Conservation (phyloP, 2,797 vertebrate genomes). For the Thripadectes ignobilis region DNA sequence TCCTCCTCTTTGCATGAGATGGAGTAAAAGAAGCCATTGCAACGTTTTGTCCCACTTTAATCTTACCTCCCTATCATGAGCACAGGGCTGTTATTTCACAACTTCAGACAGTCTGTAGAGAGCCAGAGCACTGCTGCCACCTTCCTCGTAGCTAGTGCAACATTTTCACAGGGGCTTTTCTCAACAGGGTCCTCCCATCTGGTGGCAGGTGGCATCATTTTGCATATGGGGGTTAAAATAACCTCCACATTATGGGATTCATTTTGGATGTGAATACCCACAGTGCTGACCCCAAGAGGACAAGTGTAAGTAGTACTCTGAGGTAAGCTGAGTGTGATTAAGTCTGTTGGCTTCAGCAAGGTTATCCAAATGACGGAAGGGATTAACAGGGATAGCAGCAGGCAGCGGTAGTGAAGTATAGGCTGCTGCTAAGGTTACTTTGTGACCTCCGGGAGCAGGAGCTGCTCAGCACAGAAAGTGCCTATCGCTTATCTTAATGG, state of each 20-base stretch:
- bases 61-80: neutral
- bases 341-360: neutral
- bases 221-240: neutral
- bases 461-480: neutral
- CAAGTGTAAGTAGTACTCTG: neutral
- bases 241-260: neutral
- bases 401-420: neutral
- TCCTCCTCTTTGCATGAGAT: neutral
- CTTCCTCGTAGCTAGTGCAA: neutral
- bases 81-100: neutral
- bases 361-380: constrained; percentile 13
- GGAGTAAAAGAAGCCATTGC: neutral
- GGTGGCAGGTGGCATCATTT: neutral
- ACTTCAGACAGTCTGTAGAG: neutral
- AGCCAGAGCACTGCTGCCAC: neutral
- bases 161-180: neutral
- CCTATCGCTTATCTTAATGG: neutral
- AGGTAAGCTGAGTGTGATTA: neutral
- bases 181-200: neutral
- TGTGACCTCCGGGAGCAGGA: neutral
- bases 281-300: neutral
- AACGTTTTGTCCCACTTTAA: neutral
- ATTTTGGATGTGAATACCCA: neutral
- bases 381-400: constrained; percentile 12
- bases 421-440: neutral